phyloP scores from a whole-genome alignment of 2,113 vertebrate genomes.

The Thalassarche chlororhynchos region DNA sequence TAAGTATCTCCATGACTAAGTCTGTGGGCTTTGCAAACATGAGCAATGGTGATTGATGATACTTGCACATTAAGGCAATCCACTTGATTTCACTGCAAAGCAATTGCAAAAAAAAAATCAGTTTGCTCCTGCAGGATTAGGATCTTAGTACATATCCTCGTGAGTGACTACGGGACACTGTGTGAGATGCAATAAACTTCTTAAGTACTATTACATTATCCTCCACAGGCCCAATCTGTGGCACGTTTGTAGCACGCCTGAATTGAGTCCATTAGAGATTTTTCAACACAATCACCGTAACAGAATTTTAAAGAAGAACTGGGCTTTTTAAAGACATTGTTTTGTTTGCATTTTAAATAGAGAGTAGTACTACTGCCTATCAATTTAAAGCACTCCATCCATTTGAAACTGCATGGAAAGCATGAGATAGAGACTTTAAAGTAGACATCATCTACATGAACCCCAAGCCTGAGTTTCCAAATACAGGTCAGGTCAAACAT shows the following conservation, averaged over 20 bases:
- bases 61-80: not conserved
- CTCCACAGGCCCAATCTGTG: not conserved
- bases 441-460: fast-evolving
- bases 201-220: not conserved
- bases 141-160: not conserved
- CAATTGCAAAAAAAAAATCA: not conserved
- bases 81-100: not conserved
- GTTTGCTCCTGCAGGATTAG: not conserved
- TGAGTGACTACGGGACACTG: not conserved
- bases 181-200: not conserved
- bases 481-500: not conserved
- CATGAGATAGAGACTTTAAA: not conserved
- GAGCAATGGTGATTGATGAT: not conserved
- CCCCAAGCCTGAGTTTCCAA: not conserved
- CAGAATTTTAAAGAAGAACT: not conserved
- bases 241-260: not conserved
- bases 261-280: not conserved
- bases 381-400: not conserved
- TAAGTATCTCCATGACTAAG: not conserved
- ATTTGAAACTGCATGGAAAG: not conserved
- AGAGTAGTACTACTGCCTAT: not conserved
- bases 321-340: not conserved
- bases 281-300: not conserved
- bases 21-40: not conserved
- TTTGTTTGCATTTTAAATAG: not conserved